These are phyloP conservation scores for rabbit (Oryctolagus cuniculus) DNA, from an alignment of 2,113 vertebrate species.

Conservation along the genomic window DNA sequence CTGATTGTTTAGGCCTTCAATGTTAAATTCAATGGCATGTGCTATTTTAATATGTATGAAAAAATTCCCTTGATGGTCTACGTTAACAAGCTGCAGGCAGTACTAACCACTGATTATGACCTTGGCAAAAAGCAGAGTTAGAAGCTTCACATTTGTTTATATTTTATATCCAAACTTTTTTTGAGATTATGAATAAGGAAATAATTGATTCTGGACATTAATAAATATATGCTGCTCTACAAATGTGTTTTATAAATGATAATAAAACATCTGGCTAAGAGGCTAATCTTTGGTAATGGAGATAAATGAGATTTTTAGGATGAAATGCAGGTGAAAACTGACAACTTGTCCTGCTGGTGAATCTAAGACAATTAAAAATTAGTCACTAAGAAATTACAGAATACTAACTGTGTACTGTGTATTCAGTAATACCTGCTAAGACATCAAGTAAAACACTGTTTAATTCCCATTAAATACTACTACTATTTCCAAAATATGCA, in stretches of 20 bases:
- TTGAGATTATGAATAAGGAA: slow-evolving; percentile 44
- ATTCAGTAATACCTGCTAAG: slow-evolving; percentile 13
- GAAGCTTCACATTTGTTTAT: neutral
- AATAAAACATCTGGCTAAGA: slow-evolving; percentile 46
- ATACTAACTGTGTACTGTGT: neutral
- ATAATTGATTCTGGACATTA: neutral
- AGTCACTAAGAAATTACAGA: neutral
- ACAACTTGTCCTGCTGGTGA: slow-evolving; percentile 30
- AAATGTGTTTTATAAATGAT: slow-evolving; percentile 26
- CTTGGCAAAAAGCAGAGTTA: slow-evolving; percentile 9
- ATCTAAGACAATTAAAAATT: slow-evolving; percentile 59
- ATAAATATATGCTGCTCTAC: neutral
- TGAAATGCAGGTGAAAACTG: slow-evolving; percentile 5
- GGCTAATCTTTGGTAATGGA: slow-evolving; percentile 35
- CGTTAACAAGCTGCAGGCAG: neutral
- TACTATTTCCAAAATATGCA: slow-evolving; percentile 27
- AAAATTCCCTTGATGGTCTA: neutral
- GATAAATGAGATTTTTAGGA: neutral
- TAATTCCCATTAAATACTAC: neutral
- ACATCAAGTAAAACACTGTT: slow-evolving; percentile 22
- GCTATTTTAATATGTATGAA: slow-evolving; percentile 24
- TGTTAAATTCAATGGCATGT: neutral
- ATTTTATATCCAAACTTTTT: neutral
- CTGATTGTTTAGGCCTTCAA: neutral
- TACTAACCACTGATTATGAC: neutral